Percentiles rank a stretch among this genome's conserved stretches.
Conservation (phyloP, 2,113 vertebrate genomes). For the Taurulus bubalis region DNA sequence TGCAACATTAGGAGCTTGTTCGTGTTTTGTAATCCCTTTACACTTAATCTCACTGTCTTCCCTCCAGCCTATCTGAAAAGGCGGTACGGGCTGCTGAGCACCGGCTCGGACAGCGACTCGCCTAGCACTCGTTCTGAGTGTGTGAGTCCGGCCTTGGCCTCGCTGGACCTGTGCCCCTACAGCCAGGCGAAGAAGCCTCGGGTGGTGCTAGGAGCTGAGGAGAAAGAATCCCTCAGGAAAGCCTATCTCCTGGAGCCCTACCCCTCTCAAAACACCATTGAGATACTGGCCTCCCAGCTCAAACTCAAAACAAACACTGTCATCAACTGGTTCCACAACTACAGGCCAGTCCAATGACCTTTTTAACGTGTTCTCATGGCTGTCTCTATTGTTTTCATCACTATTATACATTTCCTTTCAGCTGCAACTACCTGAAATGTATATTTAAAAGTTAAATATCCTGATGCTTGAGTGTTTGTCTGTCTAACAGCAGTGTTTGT, state of each 20-base stretch:
- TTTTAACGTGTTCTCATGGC: not conserved
- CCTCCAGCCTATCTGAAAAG: slow-evolving; percentile 93
- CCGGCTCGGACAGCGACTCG: slow-evolving; percentile 94
- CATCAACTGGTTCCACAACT: slow-evolving; percentile 99
- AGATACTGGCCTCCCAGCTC: slow-evolving; percentile 93
- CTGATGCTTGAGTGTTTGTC: not conserved
- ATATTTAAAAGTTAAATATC: not conserved
- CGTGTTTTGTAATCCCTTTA: not conserved
- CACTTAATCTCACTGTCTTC: slow-evolving; percentile 3
- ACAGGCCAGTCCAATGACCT: slow-evolving; percentile 86
- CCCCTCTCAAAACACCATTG: slow-evolving; percentile 97
- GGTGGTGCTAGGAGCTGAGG: slow-evolving; percentile 93
- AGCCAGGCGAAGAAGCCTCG: slow-evolving; percentile 94
- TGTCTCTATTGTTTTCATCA: slow-evolving; percentile 11
- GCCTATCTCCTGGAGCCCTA: slow-evolving; percentile 97
- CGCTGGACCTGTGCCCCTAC: slow-evolving; percentile 89
- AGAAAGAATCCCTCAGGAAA: slow-evolving; percentile 94
- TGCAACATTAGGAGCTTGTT: not conserved
- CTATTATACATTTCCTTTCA: not conserved
- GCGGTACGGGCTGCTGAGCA: slow-evolving; percentile 92
- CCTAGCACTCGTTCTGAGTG: slow-evolving; percentile 90
- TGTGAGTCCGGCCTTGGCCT: slow-evolving; percentile 88
- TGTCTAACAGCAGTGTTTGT: slow-evolving; percentile 37
- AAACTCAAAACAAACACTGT: slow-evolving; percentile 98
- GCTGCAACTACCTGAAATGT: not conserved